Evolutionary conservation across 2,113 vertebrate genomes (phyloP).

Genomic region (Thamnaconus septentrionalis): DNA sequence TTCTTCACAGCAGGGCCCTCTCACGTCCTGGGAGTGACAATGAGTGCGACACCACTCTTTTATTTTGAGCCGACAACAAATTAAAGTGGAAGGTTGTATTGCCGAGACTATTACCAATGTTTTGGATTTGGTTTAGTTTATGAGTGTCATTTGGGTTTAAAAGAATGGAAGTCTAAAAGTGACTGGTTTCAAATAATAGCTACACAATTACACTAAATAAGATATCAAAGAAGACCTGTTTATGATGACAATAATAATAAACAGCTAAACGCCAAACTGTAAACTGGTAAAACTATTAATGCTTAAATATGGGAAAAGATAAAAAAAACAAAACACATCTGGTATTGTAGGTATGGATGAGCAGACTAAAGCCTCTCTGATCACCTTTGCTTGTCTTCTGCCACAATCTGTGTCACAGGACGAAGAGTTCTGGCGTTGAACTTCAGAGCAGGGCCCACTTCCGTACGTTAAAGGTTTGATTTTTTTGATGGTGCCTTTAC

Average conservation of each 20-base stretch:
- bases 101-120: background rate
- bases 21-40: background rate
- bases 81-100: too few relatives aligned
- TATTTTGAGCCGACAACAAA: too few relatives aligned
- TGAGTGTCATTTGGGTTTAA: background rate
- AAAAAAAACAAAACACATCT: too few relatives aligned
- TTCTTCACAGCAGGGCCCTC: background rate
- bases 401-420: conserved; percentile 43
- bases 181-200: background rate
- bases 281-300: too few relatives aligned
- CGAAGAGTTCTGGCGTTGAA: conserved; percentile 31
- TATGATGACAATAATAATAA: background rate
- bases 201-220: too few relatives aligned
- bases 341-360: background rate
- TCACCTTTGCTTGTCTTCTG: conserved; percentile 10
- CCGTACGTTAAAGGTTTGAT: conserved; percentile 11
- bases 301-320: too few relatives aligned
- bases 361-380: background rate
- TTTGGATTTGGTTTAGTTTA: background rate
- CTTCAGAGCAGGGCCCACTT: conserved; percentile 8
- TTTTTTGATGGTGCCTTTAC: background rate
- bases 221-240: too few relatives aligned
- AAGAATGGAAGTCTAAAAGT: too few relatives aligned
- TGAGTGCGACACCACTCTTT: too few relatives aligned
- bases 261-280: conserved; percentile 4